Evolutionary conservation across 2,888 invertebrate species (phyloP).

Genomic region (Dicranocentrus wangi): DNA sequence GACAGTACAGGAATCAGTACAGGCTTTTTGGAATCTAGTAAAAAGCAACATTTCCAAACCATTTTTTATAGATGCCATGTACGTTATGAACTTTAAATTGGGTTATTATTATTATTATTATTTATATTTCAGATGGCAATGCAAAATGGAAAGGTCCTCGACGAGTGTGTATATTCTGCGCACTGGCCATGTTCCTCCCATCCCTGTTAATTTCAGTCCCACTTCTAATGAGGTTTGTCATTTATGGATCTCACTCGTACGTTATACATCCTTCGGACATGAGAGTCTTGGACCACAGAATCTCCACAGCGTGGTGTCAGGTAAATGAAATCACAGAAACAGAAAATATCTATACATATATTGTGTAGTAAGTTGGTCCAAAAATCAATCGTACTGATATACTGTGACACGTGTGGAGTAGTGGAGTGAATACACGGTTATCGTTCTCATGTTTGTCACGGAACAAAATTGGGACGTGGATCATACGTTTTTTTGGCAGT

Average conservation of each 20-base stretch:
- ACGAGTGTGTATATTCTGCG: conserved; percentile 79
- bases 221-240: conserved; percentile 81
- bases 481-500: too few relatives aligned
- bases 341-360: too few relatives aligned
- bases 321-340: too few relatives aligned
- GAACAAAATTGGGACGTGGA: too few relatives aligned
- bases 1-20: too few relatives aligned
- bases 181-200: conserved; percentile 81
- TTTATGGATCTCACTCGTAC: conserved; percentile 82
- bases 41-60: too few relatives aligned
- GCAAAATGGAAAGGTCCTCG: conserved; percentile 77
- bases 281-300: conserved; percentile 82
- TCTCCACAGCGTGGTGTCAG: conserved; percentile 88
- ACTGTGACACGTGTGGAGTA: too few relatives aligned
- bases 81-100: background rate
- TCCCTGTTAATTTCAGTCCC: conserved; percentile 81
- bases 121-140: conserved; percentile 36
- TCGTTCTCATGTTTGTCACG: too few relatives aligned
- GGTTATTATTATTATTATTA: background rate
- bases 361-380: too few relatives aligned
- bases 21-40: conserved; percentile 23
- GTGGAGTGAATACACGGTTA: too few relatives aligned
- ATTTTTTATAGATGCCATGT: background rate
- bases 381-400: too few relatives aligned
- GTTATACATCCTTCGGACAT: conserved; percentile 85